Conservation (phyloP, 2,888 invertebrate species). For the Stenchaetothrips biformis region DNA sequence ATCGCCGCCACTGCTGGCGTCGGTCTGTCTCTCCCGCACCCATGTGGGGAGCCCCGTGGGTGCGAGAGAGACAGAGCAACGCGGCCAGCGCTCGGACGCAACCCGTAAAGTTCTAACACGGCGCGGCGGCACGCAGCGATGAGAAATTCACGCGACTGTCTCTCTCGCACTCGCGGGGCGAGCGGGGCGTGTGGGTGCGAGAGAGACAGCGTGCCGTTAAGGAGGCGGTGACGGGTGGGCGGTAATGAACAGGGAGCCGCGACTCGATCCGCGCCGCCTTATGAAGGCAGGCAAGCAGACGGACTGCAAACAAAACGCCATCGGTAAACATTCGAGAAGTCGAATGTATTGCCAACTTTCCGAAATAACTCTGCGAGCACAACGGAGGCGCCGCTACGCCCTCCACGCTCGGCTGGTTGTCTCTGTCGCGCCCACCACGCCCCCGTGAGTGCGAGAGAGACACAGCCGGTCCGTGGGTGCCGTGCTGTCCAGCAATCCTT, state of each 20-base stretch:
- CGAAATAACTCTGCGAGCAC: constrained; percentile 5
- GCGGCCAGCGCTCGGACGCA: background rate
- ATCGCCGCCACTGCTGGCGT: background rate
- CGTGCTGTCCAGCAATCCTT: too few relatives aligned
- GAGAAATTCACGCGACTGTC: background rate
- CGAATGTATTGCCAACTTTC: constrained; percentile 20
- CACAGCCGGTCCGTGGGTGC: too few relatives aligned
- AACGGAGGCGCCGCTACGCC: background rate
- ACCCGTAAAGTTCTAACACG: too few relatives aligned
- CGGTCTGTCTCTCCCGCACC: too few relatives aligned
- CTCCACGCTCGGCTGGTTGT: background rate
- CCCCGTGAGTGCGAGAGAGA: background rate
- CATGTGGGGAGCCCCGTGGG: too few relatives aligned
- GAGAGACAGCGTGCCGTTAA: too few relatives aligned
- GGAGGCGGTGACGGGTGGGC: too few relatives aligned
- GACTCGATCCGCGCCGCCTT: too few relatives aligned
- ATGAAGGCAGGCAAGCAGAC: too few relatives aligned
- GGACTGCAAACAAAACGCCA: too few relatives aligned
- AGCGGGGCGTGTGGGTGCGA: background rate
- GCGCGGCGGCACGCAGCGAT: background rate
- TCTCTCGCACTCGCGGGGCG: background rate
- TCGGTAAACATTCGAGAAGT: background rate
- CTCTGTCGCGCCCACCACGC: background rate
- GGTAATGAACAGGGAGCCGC: too few relatives aligned
- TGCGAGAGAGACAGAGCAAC: too few relatives aligned